These are phyloP conservation scores for Nanorana parkeri DNA, from an alignment of 2,113 vertebrate species.

Conservation along the genomic window DNA sequence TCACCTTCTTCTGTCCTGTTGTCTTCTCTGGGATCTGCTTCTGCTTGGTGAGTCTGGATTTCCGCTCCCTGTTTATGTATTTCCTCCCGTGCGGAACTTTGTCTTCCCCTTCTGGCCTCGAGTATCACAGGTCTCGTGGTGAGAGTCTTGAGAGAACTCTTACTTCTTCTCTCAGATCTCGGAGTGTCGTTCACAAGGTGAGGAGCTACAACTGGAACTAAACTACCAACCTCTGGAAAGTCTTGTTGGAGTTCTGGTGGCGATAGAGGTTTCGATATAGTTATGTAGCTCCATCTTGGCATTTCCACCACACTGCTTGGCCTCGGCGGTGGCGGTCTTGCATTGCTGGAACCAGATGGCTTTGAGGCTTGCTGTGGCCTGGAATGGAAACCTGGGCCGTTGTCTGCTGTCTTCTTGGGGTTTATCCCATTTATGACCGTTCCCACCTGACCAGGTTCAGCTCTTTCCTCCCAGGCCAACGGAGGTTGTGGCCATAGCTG, in stretches of 20 bases:
- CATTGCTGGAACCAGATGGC: not conserved
- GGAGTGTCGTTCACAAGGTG: not conserved
- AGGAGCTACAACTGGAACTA: not conserved
- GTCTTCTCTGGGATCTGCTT: not conserved
- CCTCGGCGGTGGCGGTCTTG: not conserved
- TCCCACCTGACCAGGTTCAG: constrained; percentile 4
- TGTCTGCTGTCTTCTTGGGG: not conserved
- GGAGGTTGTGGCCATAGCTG: not conserved
- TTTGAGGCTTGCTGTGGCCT: constrained; percentile 6
- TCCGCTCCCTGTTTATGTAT: not conserved
- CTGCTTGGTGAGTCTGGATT: not conserved
- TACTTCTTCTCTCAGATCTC: not conserved
- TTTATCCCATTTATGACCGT: constrained; percentile 48
- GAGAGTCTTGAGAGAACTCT: not conserved
- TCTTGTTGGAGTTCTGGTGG: not conserved
- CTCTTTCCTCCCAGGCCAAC: not conserved
- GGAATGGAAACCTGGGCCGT: not conserved
- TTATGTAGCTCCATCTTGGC: constrained; percentile 35
- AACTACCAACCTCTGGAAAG: not conserved
- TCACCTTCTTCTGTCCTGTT: not conserved
- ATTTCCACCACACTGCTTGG: not conserved
- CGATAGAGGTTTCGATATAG: constrained; percentile 53
- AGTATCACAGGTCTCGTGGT: not conserved
- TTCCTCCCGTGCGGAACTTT: not conserved
- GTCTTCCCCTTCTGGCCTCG: not conserved